These are phyloP conservation scores for Venusia cambrica DNA, from an alignment of 2,888 invertebrate species.

Conservation along the genomic window DNA sequence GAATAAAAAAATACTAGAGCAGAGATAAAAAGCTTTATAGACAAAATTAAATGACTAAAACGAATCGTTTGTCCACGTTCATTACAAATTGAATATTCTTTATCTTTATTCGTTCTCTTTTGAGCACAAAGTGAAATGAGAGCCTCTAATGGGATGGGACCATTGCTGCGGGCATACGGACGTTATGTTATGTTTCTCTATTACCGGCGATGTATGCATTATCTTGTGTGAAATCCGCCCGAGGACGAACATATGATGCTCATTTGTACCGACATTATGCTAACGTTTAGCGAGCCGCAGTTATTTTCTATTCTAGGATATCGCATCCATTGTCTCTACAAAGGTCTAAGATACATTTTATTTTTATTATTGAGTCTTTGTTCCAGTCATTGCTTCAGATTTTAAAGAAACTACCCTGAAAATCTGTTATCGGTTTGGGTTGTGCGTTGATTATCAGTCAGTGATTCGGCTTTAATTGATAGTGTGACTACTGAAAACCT, in stretches of 20 bases:
- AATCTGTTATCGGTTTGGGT: too few relatives aligned
- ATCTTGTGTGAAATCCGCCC: slow-evolving; percentile 21
- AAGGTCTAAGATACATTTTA: slow-evolving; percentile 3
- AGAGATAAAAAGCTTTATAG: too few relatives aligned
- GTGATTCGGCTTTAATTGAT: too few relatives aligned
- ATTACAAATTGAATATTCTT: slow-evolving; percentile 21
- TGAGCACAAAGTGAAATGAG: slow-evolving; percentile 13
- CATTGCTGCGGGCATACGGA: slow-evolving; percentile 18
- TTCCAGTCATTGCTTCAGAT: too few relatives aligned
- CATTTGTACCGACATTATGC: slow-evolving; percentile 18
- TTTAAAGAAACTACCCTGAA: too few relatives aligned
- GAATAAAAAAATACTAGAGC: too few relatives aligned
- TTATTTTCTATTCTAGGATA: slow-evolving; percentile 16
- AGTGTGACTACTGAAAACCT: too few relatives aligned
- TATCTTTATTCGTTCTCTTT: slow-evolving; percentile 16
- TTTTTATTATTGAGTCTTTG: neutral
- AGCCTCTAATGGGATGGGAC: slow-evolving; percentile 18
- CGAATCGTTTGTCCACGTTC: slow-evolving; percentile 12
- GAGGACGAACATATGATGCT: slow-evolving; percentile 18
- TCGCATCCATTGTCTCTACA: slow-evolving; percentile 8
- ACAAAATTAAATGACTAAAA: slow-evolving; percentile 12
- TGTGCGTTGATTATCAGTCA: too few relatives aligned
- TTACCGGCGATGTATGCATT: slow-evolving; percentile 23
- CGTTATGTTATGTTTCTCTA: slow-evolving; percentile 12
- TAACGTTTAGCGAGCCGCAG: slow-evolving; percentile 13